These are phyloP conservation scores for Drosophila kurseongensis DNA, from an alignment of 1,140 invertebrate species.

Conservation along the genomic window DNA sequence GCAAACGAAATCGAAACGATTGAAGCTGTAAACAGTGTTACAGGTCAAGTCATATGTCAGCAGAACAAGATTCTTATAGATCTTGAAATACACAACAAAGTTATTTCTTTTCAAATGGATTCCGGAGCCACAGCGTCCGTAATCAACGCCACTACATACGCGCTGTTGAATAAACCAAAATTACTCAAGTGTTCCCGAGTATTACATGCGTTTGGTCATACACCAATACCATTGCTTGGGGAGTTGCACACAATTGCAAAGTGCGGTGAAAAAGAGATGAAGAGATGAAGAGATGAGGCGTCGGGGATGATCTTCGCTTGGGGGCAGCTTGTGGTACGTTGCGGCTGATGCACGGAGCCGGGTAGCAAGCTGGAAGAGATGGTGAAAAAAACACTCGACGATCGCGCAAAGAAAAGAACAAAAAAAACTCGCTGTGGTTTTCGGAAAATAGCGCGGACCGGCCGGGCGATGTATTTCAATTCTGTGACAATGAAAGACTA, in stretches of 20 bases:
- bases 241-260: conserved; percentile 1
- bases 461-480: too few species aligned
- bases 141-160: neutral
- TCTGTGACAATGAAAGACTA: too few species aligned
- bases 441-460: too few species aligned
- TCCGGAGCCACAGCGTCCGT: neutral
- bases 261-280: neutral
- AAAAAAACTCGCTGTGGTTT: too few species aligned
- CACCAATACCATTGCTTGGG: conserved; percentile 1
- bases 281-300: too few species aligned
- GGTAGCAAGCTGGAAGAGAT: too few species aligned
- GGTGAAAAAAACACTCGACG: too few species aligned
- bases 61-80: neutral
- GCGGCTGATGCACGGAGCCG: too few species aligned
- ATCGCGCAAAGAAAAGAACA: too few species aligned
- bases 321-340: too few species aligned
- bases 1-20: neutral
- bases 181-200: too few species aligned
- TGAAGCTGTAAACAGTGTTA: neutral
- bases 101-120: conserved; percentile 3
- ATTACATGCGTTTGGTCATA: neutral
- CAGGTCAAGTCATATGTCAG: neutral
- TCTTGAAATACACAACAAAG: neutral
- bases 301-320: too few species aligned
- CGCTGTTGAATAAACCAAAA: neutral